These are phyloP conservation scores for Drosophila chauvacae DNA, from an alignment of 1,140 invertebrate genomes.

Conservation along the genomic window DNA sequence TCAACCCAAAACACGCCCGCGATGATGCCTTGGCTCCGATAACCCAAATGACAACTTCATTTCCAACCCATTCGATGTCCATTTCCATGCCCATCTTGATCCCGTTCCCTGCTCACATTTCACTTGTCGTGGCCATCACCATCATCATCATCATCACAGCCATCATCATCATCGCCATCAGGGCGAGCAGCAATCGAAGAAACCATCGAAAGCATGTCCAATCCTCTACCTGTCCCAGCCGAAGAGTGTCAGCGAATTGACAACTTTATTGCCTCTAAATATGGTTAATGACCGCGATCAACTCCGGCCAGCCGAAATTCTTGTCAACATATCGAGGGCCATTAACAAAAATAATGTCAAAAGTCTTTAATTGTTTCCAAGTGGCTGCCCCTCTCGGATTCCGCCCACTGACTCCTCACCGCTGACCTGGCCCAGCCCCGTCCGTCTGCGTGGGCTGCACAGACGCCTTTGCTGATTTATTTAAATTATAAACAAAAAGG, in stretches of 20 bases:
- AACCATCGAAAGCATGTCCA: constrained; percentile 65
- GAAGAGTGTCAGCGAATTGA: constrained; percentile 60
- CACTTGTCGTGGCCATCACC: constrained; percentile 38
- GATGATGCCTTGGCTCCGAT: constrained; percentile 42
- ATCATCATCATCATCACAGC: constrained; percentile 22
- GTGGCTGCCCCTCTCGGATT: constrained; percentile 31
- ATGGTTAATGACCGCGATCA: constrained; percentile 69
- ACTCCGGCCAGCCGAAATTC: constrained; percentile 37
- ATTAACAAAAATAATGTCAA: constrained; percentile 77
- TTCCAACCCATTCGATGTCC: constrained; percentile 46
- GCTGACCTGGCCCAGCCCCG: constrained; percentile 2
- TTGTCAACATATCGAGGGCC: constrained; percentile 56
- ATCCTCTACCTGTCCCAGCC: constrained; percentile 28
- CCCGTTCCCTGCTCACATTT: constrained; percentile 42
- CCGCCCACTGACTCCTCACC: constrained; percentile 29
- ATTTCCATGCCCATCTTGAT: constrained; percentile 36
- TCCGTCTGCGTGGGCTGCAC: constrained; percentile 55
- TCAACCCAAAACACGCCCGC: constrained; percentile 19
- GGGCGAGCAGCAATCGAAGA: constrained; percentile 14
- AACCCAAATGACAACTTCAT: constrained; percentile 59
- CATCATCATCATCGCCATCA: neutral
- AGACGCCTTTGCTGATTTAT: constrained; percentile 64
- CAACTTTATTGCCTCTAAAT: constrained; percentile 79
- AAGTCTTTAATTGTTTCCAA: constrained; percentile 74
- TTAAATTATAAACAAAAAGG: constrained; percentile 61